phyloP scores from a whole-genome alignment of 1,140 invertebrate species.

The Aphelinus atriplicis region DNA sequence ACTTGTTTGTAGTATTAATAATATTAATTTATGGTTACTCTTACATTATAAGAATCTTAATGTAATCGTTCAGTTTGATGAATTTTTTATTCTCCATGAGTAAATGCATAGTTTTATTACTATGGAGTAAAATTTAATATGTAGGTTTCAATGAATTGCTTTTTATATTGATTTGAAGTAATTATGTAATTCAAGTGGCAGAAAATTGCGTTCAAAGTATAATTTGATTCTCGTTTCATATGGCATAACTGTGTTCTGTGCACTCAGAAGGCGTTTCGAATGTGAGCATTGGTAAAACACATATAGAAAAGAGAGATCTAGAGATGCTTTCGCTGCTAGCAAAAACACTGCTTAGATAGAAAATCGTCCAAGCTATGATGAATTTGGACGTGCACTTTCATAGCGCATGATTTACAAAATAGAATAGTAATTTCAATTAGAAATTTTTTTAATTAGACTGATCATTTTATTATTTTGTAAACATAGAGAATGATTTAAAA shows the following conservation, averaged over 20 bases:
- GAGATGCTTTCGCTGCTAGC: constrained; percentile 35
- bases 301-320: too few relatives aligned
- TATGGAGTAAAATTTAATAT: constrained; percentile 11
- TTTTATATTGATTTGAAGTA: constrained; percentile 40
- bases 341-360: constrained; percentile 13
- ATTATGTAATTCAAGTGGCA: constrained; percentile 54
- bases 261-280: constrained; percentile 62
- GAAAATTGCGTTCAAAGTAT: constrained; percentile 45
- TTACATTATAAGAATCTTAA: neutral
- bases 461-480: neutral
- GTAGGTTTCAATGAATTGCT: constrained; percentile 23
- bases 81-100: too few relatives aligned
- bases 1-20: constrained; percentile 49
- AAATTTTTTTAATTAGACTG: neutral
- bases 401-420: constrained; percentile 22
- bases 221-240: constrained; percentile 53
- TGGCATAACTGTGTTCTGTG: constrained; percentile 58
- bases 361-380: neutral
- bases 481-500: neutral
- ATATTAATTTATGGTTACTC: constrained; percentile 13
- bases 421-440: constrained; percentile 4
- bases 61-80: too few relatives aligned
- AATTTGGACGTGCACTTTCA: constrained; percentile 9
- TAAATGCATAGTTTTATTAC: constrained; percentile 5
- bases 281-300: constrained; percentile 63